These are phyloP conservation scores for Kobus ellipsiprymnus DNA, from an alignment of 2,113 vertebrate genomes.

Conservation along the genomic window DNA sequence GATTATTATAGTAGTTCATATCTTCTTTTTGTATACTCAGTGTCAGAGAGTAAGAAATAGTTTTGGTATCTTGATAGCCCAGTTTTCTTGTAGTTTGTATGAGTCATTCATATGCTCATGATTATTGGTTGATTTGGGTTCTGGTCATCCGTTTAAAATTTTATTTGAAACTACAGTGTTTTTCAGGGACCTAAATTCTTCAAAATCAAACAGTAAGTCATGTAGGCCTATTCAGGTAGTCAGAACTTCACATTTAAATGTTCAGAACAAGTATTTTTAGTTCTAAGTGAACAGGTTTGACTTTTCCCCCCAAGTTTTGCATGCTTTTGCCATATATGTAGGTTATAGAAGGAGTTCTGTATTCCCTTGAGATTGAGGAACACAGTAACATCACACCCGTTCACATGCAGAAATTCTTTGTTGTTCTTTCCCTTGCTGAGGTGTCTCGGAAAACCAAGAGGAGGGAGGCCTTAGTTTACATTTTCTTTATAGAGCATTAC, in stretches of 20 bases:
- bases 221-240: background rate
- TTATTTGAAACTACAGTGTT: background rate
- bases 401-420: background rate
- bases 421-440: background rate
- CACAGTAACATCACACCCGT: background rate
- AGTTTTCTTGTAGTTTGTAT: background rate
- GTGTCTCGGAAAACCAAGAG: background rate
- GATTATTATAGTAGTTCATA: background rate
- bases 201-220: background rate
- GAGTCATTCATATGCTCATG: background rate
- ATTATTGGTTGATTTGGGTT: background rate
- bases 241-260: background rate
- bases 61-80: background rate
- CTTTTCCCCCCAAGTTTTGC: rapidly evolving
- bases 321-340: background rate
- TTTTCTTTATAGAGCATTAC: background rate
- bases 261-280: background rate
- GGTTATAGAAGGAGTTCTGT: background rate
- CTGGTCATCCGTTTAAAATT: background rate
- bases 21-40: background rate
- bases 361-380: background rate
- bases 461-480: background rate
- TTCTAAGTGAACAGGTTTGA: background rate
- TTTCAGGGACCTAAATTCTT: background rate
- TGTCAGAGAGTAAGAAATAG: background rate